phyloP scores from a whole-genome alignment of 2,888 invertebrate species.

The Podabrus alpinus region DNA sequence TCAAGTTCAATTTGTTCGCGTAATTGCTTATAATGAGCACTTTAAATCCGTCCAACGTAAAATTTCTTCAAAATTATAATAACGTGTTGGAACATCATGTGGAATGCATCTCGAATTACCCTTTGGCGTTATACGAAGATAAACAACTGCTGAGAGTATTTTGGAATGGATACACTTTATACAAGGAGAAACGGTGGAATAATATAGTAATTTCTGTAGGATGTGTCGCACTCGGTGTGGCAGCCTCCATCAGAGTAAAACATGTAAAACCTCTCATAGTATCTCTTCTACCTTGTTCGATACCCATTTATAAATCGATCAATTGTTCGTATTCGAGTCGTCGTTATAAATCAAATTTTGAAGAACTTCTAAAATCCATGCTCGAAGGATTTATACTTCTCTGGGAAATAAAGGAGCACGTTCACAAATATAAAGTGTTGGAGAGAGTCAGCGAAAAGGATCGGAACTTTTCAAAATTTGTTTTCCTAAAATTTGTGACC shows the following conservation, averaged over 20 bases:
- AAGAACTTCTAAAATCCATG: neutral
- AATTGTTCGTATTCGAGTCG: neutral
- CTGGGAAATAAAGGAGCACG: neutral
- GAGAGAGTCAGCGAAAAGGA: neutral
- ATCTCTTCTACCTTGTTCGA: neutral
- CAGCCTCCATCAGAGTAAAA: constrained; percentile 4
- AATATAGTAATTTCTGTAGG: neutral
- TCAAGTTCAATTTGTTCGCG: neutral
- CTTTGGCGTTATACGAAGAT: constrained; percentile 20
- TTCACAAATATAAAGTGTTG: neutral
- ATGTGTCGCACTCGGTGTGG: neutral
- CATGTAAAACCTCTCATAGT: constrained; percentile 6
- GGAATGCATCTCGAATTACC: constrained; percentile 14
- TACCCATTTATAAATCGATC: neutral
- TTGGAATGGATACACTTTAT: constrained; percentile 8
- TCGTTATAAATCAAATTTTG: constrained; percentile 13
- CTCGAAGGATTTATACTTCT: neutral
- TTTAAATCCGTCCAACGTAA: neutral
- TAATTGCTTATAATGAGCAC: neutral
- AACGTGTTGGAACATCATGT: constrained; percentile 16
- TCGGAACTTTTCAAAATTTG: neutral
- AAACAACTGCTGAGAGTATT: constrained; percentile 9
- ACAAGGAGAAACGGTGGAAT: neutral
- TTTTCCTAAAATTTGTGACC: neutral
- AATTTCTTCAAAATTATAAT: constrained; percentile 10